phyloP scores from a whole-genome alignment of 2,888 invertebrate species.

The Hydriomena furcata region DNA sequence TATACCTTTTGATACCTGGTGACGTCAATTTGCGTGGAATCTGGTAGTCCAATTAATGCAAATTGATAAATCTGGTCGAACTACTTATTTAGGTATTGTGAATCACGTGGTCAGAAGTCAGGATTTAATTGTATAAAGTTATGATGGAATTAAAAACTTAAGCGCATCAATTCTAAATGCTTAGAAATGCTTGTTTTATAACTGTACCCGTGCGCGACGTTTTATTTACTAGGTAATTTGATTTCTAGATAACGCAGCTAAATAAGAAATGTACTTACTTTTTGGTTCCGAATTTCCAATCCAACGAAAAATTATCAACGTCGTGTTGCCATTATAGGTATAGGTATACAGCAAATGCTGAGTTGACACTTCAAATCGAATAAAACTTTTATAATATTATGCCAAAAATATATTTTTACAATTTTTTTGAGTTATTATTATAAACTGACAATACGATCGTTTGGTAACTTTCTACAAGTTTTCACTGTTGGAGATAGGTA shows the following conservation, averaged over 20 bases:
- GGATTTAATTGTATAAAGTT: constrained; percentile 18
- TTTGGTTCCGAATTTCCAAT: too few species aligned
- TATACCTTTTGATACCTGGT: constrained; percentile 19
- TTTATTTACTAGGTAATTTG: too few species aligned
- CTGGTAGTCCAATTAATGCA: constrained; percentile 36
- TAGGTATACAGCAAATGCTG: too few species aligned
- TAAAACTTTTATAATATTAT: too few species aligned
- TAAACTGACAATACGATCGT: constrained; percentile 4
- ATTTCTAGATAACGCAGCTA: too few species aligned
- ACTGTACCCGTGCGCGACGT: too few species aligned
- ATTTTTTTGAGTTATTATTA: too few species aligned
- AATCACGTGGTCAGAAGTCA: constrained; percentile 30
- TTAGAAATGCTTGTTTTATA: constrained; percentile 2
- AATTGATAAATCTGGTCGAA: constrained; percentile 33
- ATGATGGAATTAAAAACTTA: constrained; percentile 18
- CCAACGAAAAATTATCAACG: too few species aligned
- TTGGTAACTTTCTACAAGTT: constrained; percentile 11
- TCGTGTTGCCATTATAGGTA: too few species aligned
- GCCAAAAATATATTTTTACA: too few species aligned
- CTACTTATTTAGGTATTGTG: constrained; percentile 29
- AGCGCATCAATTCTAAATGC: background rate
- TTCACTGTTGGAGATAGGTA: constrained; percentile 6
- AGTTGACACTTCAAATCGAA: too few species aligned
- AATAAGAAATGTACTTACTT: too few species aligned
- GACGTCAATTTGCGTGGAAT: constrained; percentile 33